Evolutionary conservation across 2,797 vertebrate species (phyloP).

Genomic region (Pangasius macronema): DNA sequence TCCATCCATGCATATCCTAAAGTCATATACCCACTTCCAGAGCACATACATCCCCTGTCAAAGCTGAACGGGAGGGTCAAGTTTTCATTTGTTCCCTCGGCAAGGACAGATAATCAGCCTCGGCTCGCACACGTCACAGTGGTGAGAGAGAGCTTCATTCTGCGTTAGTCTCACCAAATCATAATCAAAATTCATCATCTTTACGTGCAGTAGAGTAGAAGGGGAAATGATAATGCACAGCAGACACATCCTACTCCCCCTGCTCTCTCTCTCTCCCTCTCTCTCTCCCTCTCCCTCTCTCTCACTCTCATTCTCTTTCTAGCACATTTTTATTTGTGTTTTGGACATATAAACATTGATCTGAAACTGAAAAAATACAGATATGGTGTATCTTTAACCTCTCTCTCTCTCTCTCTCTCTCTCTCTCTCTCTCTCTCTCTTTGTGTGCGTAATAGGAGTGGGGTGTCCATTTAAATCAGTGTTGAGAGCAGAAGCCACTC

Average conservation of each 20-base stretch:
- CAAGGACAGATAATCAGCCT: slow-evolving; percentile 32
- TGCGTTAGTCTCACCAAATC: slow-evolving; percentile 47
- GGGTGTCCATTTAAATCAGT: slow-evolving; percentile 26
- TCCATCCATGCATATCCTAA: slow-evolving; percentile 44
- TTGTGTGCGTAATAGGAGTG: background rate
- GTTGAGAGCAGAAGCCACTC: slow-evolving; percentile 17
- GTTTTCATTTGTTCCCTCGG: slow-evolving; percentile 46
- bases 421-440: background rate
- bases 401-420: background rate
- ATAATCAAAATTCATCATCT: slow-evolving; percentile 50
- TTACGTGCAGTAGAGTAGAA: slow-evolving; percentile 26
- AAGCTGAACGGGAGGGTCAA: slow-evolving; percentile 46
- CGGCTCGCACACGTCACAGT: slow-evolving; percentile 30
- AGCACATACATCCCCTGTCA: slow-evolving; percentile 39
- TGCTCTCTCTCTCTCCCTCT: slow-evolving; percentile 6
- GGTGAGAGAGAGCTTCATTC: slow-evolving; percentile 24
- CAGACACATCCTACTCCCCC: slow-evolving; percentile 20
- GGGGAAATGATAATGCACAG: slow-evolving; percentile 30
- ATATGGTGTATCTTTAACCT: background rate
- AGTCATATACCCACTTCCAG: slow-evolving; percentile 38
- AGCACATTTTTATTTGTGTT: background rate
- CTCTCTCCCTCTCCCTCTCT: slow-evolving; percentile 4
- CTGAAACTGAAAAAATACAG: slow-evolving; percentile 23
- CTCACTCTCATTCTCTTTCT: background rate
- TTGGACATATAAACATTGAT: slow-evolving; percentile 9